phyloP scores from a whole-genome alignment of 1,140 invertebrate genomes.

The Trachymyrmex cornetzi region DNA sequence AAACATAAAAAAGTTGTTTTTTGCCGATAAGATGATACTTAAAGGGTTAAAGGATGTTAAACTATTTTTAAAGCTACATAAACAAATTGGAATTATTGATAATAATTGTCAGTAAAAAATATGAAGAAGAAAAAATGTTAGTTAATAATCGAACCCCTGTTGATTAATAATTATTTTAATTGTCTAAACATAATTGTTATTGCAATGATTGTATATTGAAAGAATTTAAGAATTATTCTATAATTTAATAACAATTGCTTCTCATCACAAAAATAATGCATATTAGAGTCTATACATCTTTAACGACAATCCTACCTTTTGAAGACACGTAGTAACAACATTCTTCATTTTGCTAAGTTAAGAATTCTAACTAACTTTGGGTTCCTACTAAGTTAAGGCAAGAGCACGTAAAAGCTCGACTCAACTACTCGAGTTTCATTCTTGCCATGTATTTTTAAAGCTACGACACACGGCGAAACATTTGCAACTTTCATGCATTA shows the following conservation, averaged over 20 bases:
- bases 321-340: slow-evolving; percentile 51
- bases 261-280: background rate
- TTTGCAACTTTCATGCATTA: slow-evolving; percentile 51
- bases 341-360: slow-evolving; percentile 61
- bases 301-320: slow-evolving; percentile 11
- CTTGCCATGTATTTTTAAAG: slow-evolving; percentile 55
- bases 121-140: background rate
- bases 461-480: slow-evolving; percentile 38
- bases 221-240: background rate
- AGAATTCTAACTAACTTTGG: slow-evolving; percentile 54
- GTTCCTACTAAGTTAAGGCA: slow-evolving; percentile 38
- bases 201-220: background rate
- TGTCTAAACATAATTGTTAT: slow-evolving; percentile 1
- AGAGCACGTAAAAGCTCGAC: slow-evolving; percentile 50
- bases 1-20: too few species aligned
- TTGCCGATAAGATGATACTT: too few species aligned
- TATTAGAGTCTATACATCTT: slow-evolving; percentile 30
- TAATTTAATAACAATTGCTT: slow-evolving; percentile 1
- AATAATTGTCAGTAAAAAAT: background rate
- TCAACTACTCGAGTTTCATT: slow-evolving; percentile 48
- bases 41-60: too few species aligned
- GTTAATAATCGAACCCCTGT: background rate
- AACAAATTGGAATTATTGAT: background rate
- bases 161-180: background rate
- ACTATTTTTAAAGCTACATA: background rate